These are phyloP conservation scores for Dinomys branickii DNA, from an alignment of 2,113 vertebrate genomes.

Conservation along the genomic window DNA sequence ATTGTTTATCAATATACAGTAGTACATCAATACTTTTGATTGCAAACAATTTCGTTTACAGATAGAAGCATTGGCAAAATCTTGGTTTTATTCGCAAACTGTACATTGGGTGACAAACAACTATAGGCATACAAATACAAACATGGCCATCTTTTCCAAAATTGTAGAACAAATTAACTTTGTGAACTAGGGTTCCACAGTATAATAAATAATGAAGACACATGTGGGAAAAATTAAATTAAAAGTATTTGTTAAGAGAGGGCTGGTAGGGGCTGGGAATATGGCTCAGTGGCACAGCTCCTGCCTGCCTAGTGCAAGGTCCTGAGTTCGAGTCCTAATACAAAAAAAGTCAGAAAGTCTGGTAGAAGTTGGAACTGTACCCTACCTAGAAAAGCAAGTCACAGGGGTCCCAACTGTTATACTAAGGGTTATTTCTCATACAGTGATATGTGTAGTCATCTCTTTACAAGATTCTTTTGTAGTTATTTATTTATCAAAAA, in stretches of 20 bases:
- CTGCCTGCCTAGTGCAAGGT: background rate
- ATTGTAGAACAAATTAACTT: background rate
- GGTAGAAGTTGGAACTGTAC: background rate
- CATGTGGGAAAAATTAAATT: background rate
- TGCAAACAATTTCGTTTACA: background rate
- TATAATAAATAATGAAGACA: background rate
- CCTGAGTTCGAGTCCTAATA: background rate
- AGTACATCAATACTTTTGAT: background rate
- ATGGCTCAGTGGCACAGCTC: too few species aligned
- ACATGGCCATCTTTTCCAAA: background rate
- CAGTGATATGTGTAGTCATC: background rate
- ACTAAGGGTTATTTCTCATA: background rate
- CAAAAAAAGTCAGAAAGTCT: background rate
- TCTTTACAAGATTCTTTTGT: constrained; percentile 50
- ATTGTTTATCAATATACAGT: background rate
- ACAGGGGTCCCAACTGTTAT: background rate
- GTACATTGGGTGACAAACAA: background rate
- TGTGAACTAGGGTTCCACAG: background rate
- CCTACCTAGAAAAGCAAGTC: constrained; percentile 20
- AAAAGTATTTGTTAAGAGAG: background rate
- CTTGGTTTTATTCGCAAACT: background rate
- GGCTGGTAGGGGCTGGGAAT: too few species aligned
- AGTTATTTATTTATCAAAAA: constrained; percentile 18
- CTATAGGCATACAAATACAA: background rate
- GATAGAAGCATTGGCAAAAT: background rate